Evolutionary conservation across 2,888 invertebrate species (phyloP), one percentile per base, ranked within the genome.

Genomic region (Plagodis pulveraria): DNA sequence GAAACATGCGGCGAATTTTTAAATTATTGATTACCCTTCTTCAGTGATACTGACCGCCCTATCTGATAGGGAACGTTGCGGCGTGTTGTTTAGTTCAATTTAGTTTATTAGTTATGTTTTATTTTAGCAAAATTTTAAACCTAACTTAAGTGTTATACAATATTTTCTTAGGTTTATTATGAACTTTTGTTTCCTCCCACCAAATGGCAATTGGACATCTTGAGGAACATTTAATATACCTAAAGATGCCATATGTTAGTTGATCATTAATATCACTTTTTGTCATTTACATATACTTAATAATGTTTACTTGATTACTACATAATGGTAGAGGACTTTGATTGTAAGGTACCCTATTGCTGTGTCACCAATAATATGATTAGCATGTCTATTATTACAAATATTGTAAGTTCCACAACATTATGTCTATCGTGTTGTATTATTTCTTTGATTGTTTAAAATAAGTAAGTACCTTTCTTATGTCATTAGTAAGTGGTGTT

Each of bases 91-190:
- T 92, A 92, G 92, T 92, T 92, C 89, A 92, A 92, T 92, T 92
- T 91, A 91, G 89, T 91, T 92, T 91, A 91, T 92, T 92, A 91
- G 90, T 91, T 92, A 90, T 88, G 91, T 91, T 92, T 91, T 91
- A 91, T 91, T 92, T 92, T 91, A 91, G 91, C 88, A 89, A 92
- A 92, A 91, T 91, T 92, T 92, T 91, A 84, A 91, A 88, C 85
- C 76, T 91, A 88, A 85, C 85, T 85, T 91, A 91, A 91, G 91
- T 91, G 91, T 92, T 92, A 89, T 87, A 87, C 86, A 86, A 89
- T 90, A 87, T 88, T 89, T 88, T 89, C 77, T 81, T 91, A 89
- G 87, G 81, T 89, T 89, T 89, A 87, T 84, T 83, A 80, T 82
- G 80, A 84, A 84, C 83, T 85, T 89, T 90, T 84, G 81, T 88